A percentile compares a stretch with the other conserved stretches of the same genome.
Evolutionary conservation across 2,113 vertebrate species (phyloP).

Genomic region (Oncorhynchus kisutch): DNA sequence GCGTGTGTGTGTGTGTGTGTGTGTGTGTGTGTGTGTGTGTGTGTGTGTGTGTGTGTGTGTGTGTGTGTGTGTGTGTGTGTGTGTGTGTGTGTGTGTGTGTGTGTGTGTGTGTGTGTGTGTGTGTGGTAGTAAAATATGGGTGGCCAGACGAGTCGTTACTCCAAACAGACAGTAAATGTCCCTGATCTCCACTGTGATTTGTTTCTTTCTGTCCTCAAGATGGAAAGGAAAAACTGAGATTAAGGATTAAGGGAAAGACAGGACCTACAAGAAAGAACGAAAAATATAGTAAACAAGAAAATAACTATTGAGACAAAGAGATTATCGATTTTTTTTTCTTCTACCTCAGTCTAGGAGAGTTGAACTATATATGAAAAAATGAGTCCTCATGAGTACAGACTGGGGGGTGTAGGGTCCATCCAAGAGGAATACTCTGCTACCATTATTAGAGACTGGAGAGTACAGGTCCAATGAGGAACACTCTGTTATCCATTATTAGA

Average conservation of each 20-base stretch:
- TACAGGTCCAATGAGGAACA: too few species aligned
- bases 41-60: too few species aligned
- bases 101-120: not conserved
- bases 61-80: too few species aligned
- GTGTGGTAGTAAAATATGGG: not conserved
- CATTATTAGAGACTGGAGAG: too few species aligned
- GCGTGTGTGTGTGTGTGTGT: not conserved
- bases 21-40: not conserved
- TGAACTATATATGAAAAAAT: conserved; percentile 40
- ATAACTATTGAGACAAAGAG: not conserved
- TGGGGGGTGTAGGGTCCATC: too few species aligned
- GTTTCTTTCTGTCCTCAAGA: not conserved
- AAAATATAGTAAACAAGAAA: not conserved
- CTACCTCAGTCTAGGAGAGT: conserved; percentile 9
- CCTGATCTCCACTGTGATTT: too few species aligned
- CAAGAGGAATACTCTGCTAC: too few species aligned
- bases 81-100: too few species aligned
- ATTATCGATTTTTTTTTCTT: conserved; percentile 14
- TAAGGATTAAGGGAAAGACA: not conserved
- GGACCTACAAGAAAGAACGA: not conserved
- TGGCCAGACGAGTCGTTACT: not conserved
- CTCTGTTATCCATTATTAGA: too few species aligned
- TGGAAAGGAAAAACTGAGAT: conserved; percentile 3
- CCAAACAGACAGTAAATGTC: too few species aligned
- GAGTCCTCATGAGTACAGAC: not conserved